Conservation (phyloP, 2,888 invertebrate species). For the Mimumesa dahlbomi region DNA sequence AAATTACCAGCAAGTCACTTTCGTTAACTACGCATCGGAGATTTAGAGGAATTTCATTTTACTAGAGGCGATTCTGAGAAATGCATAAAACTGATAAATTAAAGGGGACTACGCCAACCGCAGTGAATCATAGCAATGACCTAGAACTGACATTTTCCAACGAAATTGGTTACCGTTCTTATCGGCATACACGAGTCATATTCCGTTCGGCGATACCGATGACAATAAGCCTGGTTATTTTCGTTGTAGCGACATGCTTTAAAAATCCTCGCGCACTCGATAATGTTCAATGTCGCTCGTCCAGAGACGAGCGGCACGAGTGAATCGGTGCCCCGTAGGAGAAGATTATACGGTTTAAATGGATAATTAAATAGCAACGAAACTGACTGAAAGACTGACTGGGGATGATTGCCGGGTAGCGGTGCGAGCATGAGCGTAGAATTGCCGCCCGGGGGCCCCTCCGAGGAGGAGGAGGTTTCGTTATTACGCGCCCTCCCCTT, state of each 20-base stretch:
- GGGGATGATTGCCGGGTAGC: slow-evolving; percentile 80
- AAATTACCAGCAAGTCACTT: no score
- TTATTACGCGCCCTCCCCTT: slow-evolving; percentile 68
- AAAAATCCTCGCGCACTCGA: background rate
- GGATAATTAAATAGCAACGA: slow-evolving; percentile 81
- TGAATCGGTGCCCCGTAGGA: slow-evolving; percentile 64
- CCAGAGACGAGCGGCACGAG: slow-evolving; percentile 49
- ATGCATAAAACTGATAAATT: no score
- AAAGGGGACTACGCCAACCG: no score
- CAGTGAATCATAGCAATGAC: no score
- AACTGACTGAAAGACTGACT: slow-evolving; percentile 80
- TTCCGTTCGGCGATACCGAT: slow-evolving; percentile 11
- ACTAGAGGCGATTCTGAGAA: no score
- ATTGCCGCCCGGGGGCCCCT: slow-evolving; percentile 75
- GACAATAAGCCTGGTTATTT: background rate
- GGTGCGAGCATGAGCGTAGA: slow-evolving; percentile 78
- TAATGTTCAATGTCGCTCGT: slow-evolving; percentile 8
- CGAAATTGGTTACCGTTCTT: slow-evolving; percentile 25
- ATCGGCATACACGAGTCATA: slow-evolving; percentile 3
- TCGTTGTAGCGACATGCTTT: background rate
- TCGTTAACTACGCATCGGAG: no score
- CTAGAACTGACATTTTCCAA: slow-evolving; percentile 28
- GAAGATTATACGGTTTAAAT: slow-evolving; percentile 80
- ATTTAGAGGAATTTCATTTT: no score
- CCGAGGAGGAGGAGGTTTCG: slow-evolving; percentile 72